These are phyloP conservation scores for Puffinus mauretanicus DNA, from an alignment of 2,113 vertebrate genomes.

Conservation along the genomic window DNA sequence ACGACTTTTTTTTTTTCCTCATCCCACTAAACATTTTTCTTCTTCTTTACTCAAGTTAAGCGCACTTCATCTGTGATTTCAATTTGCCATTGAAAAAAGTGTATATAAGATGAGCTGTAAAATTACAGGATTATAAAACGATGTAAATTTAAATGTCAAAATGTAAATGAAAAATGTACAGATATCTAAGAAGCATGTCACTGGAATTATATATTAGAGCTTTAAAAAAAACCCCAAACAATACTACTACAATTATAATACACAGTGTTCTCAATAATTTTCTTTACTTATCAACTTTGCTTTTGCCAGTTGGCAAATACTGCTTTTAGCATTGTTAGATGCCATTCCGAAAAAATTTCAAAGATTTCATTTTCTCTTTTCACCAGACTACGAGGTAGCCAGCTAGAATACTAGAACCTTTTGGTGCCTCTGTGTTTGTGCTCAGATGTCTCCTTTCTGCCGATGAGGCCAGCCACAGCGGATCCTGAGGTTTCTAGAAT, in stretches of 20 bases:
- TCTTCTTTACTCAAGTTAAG: constrained; percentile 28
- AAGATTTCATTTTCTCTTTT: background rate
- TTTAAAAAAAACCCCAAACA: background rate
- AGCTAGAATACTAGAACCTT: background rate
- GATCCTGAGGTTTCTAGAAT: constrained; percentile 43
- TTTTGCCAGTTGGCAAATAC: constrained; percentile 51
- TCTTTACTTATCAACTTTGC: constrained; percentile 39
- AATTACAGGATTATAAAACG: constrained; percentile 57
- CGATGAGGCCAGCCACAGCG: background rate
- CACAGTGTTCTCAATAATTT: background rate
- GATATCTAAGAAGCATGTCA: constrained; percentile 27
- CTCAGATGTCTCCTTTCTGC: background rate
- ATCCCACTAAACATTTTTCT: constrained; percentile 48
- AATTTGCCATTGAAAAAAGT: constrained; percentile 55
- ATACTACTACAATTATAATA: constrained; percentile 21
- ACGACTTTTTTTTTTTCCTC: background rate
- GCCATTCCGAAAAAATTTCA: constrained; percentile 17
- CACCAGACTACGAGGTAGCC: background rate
- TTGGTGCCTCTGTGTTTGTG: background rate
- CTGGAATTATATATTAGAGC: constrained; percentile 14
- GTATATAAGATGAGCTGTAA: constrained; percentile 59
- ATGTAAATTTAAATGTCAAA: constrained; percentile 61
- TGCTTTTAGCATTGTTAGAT: constrained; percentile 23
- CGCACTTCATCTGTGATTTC: constrained; percentile 46
- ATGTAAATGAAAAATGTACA: constrained; percentile 60